phyloP scores from a whole-genome alignment of 1,140 invertebrate species.

The Armadillidium nasatum region DNA sequence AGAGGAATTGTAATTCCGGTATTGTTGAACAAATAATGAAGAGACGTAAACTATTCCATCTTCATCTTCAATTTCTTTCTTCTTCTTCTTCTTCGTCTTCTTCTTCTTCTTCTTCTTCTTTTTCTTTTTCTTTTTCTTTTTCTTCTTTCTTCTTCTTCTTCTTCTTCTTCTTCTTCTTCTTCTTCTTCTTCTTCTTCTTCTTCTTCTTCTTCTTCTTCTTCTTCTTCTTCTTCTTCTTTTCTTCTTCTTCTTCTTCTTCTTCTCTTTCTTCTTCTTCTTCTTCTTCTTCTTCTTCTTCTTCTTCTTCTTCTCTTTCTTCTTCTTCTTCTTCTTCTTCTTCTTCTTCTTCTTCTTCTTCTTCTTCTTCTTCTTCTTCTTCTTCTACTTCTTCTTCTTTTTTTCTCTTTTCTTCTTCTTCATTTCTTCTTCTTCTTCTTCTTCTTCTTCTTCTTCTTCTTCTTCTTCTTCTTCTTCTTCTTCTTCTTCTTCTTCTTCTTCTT shows the following conservation, averaged over 20 bases:
- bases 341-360: conserved; percentile 9
- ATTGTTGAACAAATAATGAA: too few species aligned
- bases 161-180: conserved; percentile 3
- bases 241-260: too few species aligned
- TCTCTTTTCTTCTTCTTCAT: conserved; percentile 3
- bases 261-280: conserved; percentile 9
- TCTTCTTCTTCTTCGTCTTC: too few species aligned
- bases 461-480: neutral
- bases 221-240: neutral
- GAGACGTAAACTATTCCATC: too few species aligned
- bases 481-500: conserved; percentile 4
- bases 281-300: conserved; percentile 9
- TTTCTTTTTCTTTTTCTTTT: neutral
- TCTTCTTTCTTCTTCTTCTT: conserved; percentile 10
- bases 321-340: conserved; percentile 9
- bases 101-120: too few species aligned
- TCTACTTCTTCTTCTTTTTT: conserved; percentile 3
- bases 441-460: neutral
- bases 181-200: neutral
- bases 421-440: too few species aligned
- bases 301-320: conserved; percentile 9
- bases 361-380: too few species aligned
- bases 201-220: conserved; percentile 2
- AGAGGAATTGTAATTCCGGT: too few species aligned
- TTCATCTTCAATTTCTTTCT: too few species aligned